Conservation (phyloP, 2,797 vertebrate genomes). For the Leptodactylus fallax region DNA sequence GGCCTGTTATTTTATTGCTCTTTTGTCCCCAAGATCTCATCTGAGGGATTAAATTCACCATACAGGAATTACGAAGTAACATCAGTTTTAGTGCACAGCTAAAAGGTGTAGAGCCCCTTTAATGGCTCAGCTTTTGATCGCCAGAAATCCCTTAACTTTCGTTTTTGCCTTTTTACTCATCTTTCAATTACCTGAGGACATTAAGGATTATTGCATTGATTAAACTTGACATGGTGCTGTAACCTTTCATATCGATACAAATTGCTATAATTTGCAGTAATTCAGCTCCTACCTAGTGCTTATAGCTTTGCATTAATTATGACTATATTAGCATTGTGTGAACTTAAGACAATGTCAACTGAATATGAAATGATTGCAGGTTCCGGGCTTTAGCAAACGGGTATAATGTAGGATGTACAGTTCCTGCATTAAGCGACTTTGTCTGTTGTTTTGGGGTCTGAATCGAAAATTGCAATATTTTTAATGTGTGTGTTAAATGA, state of each 20-base stretch:
- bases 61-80: neutral
- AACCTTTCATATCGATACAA: conserved; percentile 56
- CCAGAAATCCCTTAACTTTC: conserved; percentile 28
- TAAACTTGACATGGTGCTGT: conserved; percentile 36
- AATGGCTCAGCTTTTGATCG: neutral
- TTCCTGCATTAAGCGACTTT: neutral
- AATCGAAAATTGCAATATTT: neutral
- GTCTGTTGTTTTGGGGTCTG: neutral
- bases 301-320: conserved; percentile 28
- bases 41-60: too few relatives aligned
- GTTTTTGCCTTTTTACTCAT: conserved; percentile 12
- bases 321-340: conserved; percentile 12
- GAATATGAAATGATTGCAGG: neutral
- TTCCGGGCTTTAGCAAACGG: neutral
- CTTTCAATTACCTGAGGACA: conserved; percentile 36
- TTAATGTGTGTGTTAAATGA: neutral
- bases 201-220: conserved; percentile 39
- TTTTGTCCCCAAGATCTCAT: neutral
- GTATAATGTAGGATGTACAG: neutral
- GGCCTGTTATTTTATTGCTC: too few relatives aligned
- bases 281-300: conserved; percentile 22
- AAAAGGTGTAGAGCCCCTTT: neutral
- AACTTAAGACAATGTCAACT: conserved; percentile 3
- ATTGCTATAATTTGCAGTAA: conserved; percentile 44
- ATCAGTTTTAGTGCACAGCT: neutral